phyloP scores from a whole-genome alignment of 2,888 invertebrate genomes.

The Lepidocyrtoides sp. region DNA sequence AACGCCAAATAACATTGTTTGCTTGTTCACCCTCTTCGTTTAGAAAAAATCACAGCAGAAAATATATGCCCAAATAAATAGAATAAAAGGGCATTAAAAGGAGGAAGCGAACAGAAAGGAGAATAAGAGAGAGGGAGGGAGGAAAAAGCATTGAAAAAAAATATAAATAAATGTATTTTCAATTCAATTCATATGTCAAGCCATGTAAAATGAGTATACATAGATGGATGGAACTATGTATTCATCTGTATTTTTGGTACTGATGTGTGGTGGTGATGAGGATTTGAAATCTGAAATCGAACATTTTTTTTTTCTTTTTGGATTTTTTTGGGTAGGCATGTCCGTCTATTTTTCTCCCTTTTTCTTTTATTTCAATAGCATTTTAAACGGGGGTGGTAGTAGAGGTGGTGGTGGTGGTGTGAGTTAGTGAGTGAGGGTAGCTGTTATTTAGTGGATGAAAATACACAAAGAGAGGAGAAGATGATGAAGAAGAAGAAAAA shows the following conservation, averaged over 20 bases:
- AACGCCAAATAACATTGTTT: neutral
- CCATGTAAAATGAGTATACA: neutral
- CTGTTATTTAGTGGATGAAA: neutral
- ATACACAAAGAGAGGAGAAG: neutral
- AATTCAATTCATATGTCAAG: slow-evolving; percentile 19
- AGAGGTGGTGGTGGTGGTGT: neutral
- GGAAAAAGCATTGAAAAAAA: neutral
- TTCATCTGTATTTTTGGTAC: neutral
- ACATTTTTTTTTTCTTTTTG: neutral
- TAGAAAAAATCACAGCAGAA: neutral
- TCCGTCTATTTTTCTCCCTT: slow-evolving; percentile 12
- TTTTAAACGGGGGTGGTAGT: slow-evolving; percentile 39
- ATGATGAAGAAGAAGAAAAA: neutral
- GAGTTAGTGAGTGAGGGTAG: too few species aligned
- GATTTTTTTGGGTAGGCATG: neutral
- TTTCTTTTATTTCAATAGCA: slow-evolving; percentile 12
- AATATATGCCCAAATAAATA: neutral
- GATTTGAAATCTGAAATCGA: slow-evolving; percentile 32
- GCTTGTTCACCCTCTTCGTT: neutral
- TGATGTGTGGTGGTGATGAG: neutral
- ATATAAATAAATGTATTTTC: slow-evolving; percentile 28
- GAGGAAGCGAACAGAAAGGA: neutral
- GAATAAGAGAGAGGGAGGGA: neutral
- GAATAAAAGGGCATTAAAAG: neutral
- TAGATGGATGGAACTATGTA: neutral